Base-by-base conservation (phyloP, 2,888 invertebrate species). In the Frankliniella intonsa region DNA sequence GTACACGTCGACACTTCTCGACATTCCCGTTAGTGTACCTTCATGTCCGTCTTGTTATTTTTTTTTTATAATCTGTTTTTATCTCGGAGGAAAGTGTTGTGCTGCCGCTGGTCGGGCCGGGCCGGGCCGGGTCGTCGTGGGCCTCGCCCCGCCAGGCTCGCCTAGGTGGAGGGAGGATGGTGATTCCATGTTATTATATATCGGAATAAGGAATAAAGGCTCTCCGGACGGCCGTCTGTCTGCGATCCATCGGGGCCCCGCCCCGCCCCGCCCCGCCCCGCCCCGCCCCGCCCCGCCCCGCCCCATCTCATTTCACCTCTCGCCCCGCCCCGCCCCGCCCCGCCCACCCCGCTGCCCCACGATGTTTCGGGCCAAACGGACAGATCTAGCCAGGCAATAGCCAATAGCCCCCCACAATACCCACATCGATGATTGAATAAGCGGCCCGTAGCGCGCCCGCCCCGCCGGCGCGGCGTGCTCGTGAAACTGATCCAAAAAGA, bases 341-440 rank as follows among this genome's bases (percentile, higher is more conserved):
- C 80, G 65, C 80, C 81, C 80, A n/a, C 82, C 49, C 69, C 49
- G 50, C 81, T 14, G 62, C 80, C 81, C 19, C 65, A 25, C 22
- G 22, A n/a, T 12, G n/a, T 50, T n/a, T 11, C 3, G 11, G 51
- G 51, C 22, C 11, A 49, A 50, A 51, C 12, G 80, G 3, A 83
- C 82, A 82, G 83, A 80, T 38, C 81, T 38, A 22, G 38, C 27
- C 81, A n/a, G 50, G 19, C 51, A 22, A 81, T 55, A 25, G 50
- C 49, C 51, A 22, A 81, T 55, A 25, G 38, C 14, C 50, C 49
- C 25, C n/a, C n/a, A 51, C 50, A 27, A 79, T 81, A 69, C 38
- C 62, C 81, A 83, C 55, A 65, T 82, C 76, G 81, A 81, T 81
- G 81, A 65, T 82, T 83, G 80, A 49, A 83, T 82, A 55, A 80